phyloP scores from a whole-genome alignment of 2,888 invertebrate species.

The Artemia sp. region DNA sequence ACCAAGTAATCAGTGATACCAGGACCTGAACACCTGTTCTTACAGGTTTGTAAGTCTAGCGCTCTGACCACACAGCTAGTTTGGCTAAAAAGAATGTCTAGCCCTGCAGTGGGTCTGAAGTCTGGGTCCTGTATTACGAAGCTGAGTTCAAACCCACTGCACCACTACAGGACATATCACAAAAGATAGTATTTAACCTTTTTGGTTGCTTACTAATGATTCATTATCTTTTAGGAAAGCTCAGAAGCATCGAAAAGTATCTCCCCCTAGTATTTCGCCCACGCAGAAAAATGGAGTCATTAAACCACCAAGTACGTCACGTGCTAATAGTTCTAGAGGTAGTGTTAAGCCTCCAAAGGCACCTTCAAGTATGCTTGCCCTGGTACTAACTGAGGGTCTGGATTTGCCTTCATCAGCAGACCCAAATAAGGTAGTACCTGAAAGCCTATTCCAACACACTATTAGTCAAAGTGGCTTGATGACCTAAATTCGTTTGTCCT shows the following conservation, averaged over 20 bases:
- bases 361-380: neutral
- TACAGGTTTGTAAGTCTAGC: too few species aligned
- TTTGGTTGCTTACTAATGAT: too few species aligned
- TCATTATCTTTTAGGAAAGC: neutral
- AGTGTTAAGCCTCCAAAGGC: neutral
- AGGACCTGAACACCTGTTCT: too few species aligned
- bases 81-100: too few species aligned
- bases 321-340: neutral
- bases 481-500: neutral
- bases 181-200: too few species aligned
- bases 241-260: neutral
- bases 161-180: too few species aligned
- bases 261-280: neutral
- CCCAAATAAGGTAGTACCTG: neutral
- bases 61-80: too few species aligned
- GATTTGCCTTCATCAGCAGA: neutral
- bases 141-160: too few species aligned
- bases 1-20: too few species aligned
- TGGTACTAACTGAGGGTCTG: neutral
- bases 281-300: constrained; percentile 1
- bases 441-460: neutral
- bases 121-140: too few species aligned
- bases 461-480: neutral
- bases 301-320: neutral
- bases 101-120: too few species aligned